Evolutionary conservation across 1,140 invertebrate species (phyloP), one percentile per base, ranked within the genome.

Genomic region (Drosophila varians): DNA sequence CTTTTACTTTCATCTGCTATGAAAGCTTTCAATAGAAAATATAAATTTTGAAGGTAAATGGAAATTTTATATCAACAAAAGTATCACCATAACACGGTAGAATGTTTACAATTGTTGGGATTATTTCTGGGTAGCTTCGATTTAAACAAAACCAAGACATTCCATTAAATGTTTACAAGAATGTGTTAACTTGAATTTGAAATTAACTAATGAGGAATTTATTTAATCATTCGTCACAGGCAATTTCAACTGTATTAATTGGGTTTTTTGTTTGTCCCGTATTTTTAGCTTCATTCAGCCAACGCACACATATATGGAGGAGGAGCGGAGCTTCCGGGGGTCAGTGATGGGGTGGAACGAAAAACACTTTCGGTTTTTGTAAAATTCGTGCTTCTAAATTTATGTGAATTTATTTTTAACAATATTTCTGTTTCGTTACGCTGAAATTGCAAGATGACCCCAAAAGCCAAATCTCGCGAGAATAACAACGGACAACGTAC

Each of bases 361-460:
- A 31, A n/a, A 31, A 43, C 62, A 66, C 62, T 66, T 66, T 66
- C 62, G 19, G 55, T 68, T 55, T 65, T 52, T 56, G 73, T 77
- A 83, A 74, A 71, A 58, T 49, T 46, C 23, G 25, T 69, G 68
- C 65, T 75, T 86, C 80, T 86, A 86, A 87, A 74, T 87, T 86
- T 87, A 87, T 86, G 64, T 82, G 60, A 52, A 69, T 77, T 86
- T 86, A 82, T 87, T 86, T 86, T 66, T 87, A 77, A 80, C 62
- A 43, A 28, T 14, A 55, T 46, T 74, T 53, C 42, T 68, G 38
- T 34, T 19, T 55, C 68, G 42, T 61, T 75, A 75, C 57, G 70
- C 55, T 68, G 51, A 86, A 87, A 86, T 86, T 71, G 80, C 80
- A 74, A 86, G 82, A 87, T 86, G 80, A 80, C 80, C 80, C 73